These are phyloP conservation scores for Lemur catta DNA, from an alignment of 2,797 vertebrate genomes.

Conservation along the genomic window DNA sequence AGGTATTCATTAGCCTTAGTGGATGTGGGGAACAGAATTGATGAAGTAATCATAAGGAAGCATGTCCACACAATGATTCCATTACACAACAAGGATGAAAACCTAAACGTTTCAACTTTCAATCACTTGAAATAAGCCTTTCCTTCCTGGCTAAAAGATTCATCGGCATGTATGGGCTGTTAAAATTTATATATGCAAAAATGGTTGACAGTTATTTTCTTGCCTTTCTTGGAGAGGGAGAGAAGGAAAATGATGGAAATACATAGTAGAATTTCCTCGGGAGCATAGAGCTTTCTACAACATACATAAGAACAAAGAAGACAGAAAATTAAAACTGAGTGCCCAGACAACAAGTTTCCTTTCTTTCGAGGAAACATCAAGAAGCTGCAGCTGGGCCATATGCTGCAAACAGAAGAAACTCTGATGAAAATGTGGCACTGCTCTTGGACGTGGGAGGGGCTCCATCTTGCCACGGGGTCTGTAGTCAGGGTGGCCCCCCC, in stretches of 20 bases:
- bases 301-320: constrained; percentile 65
- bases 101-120: constrained; percentile 60
- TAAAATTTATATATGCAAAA: constrained; percentile 75
- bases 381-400: constrained; percentile 44
- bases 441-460: neutral
- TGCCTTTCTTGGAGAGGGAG: constrained; percentile 52
- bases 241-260: constrained; percentile 52
- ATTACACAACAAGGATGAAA: constrained; percentile 42
- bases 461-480: neutral
- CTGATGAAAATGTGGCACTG: neutral
- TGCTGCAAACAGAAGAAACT: constrained; percentile 4
- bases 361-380: constrained; percentile 55
- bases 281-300: constrained; percentile 39
- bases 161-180: constrained; percentile 68
- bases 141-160: constrained; percentile 67
- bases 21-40: neutral
- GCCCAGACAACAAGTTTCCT: constrained; percentile 50
- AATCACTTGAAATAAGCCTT: constrained; percentile 71
- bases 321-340: constrained; percentile 65
- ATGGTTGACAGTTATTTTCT: constrained; percentile 70
- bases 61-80: constrained; percentile 39
- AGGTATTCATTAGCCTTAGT: neutral
- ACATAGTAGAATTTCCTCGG: constrained; percentile 55
- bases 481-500: neutral
- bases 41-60: constrained; percentile 43